Conservation (phyloP, 2,113 vertebrate species). For the Mustela nigripes region DNA sequence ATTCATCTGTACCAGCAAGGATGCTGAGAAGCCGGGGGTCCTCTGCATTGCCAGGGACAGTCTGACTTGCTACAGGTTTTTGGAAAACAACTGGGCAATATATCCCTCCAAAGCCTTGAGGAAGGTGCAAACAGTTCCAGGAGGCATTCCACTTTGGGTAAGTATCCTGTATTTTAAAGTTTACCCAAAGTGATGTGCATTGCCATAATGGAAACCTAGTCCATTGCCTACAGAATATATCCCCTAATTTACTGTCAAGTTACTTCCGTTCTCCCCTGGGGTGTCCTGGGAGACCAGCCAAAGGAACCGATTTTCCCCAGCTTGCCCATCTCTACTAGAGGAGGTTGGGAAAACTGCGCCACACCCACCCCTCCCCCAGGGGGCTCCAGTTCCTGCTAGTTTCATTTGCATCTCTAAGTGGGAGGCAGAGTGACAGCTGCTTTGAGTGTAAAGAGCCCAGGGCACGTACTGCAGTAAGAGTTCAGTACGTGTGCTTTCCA, state of each 20-base stretch:
- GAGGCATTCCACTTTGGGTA: background rate
- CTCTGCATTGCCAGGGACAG: background rate
- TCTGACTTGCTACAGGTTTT: background rate
- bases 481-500: background rate
- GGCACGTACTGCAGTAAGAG: background rate
- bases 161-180: background rate
- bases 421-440: background rate
- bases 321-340: background rate
- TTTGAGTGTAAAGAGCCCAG: background rate
- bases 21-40: background rate
- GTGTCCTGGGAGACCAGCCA: background rate
- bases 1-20: background rate
- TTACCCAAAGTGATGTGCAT: background rate
- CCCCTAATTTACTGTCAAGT: background rate
- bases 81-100: background rate
- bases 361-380: accelerated
- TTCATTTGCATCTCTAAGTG: slow-evolving; percentile 58
- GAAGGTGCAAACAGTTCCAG: background rate
- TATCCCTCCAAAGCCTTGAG: background rate
- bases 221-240: background rate
- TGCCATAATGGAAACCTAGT: background rate
- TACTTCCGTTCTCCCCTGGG: background rate
- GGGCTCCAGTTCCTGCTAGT: background rate
- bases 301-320: background rate
- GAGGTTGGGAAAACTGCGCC: background rate